Conservation (phyloP, 2,888 invertebrate species). For the Aphidius colemani region DNA sequence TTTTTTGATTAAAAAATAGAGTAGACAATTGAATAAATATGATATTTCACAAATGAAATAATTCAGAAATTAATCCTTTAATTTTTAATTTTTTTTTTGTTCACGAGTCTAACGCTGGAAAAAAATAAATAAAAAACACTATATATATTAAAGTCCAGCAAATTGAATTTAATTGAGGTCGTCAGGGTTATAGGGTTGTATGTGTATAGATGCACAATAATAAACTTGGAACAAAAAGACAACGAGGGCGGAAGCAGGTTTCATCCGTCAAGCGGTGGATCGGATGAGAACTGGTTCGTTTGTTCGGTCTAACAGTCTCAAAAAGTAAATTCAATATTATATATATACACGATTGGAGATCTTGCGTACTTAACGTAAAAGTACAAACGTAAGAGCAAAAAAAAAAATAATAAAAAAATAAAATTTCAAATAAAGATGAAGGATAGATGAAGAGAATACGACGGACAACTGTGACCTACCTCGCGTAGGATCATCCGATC, state of each 20-base stretch:
- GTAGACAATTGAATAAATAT: too few relatives aligned
- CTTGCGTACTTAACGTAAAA: neutral
- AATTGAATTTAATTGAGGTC: slow-evolving; percentile 18
- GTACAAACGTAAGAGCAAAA: slow-evolving; percentile 14
- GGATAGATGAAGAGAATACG: slow-evolving; percentile 33
- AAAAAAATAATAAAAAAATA: slow-evolving; percentile 28
- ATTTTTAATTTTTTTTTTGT: too few relatives aligned
- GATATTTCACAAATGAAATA: too few relatives aligned
- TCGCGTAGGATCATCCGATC: slow-evolving; percentile 58
- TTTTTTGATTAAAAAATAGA: too few relatives aligned
- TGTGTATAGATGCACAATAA: slow-evolving; percentile 5
- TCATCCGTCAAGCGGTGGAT: slow-evolving; percentile 21
- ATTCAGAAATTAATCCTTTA: too few relatives aligned
- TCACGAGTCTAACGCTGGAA: neutral
- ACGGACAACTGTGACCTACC: slow-evolving; percentile 54
- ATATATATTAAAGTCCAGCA: slow-evolving; percentile 10
- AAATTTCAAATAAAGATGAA: slow-evolving; percentile 22
- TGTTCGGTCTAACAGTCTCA: neutral
- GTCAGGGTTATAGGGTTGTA: neutral
- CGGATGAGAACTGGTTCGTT: slow-evolving; percentile 16
- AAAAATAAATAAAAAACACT: neutral
- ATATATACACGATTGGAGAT: too few relatives aligned
- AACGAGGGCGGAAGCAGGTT: slow-evolving; percentile 27
- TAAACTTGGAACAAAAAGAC: slow-evolving; percentile 16
- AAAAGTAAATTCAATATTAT: too few relatives aligned